A percentile compares a stretch with the other conserved stretches of the same genome.
phyloP scores from a whole-genome alignment of 2,113 vertebrate genomes.

The Ailuropoda melanoleuca region DNA sequence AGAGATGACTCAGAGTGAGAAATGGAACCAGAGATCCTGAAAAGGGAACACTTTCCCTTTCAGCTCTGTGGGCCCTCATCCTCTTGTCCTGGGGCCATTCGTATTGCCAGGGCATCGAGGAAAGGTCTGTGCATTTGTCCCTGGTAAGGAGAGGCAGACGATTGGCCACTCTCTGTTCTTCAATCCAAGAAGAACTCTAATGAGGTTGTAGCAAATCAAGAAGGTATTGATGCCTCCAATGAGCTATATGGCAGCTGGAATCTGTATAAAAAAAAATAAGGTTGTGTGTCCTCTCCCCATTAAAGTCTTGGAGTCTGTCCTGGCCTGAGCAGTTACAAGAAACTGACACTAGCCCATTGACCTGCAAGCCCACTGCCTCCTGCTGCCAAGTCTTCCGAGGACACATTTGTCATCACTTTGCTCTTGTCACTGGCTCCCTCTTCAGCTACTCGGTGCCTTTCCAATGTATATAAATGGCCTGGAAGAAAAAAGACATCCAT shows the following conservation, averaged over 20 bases:
- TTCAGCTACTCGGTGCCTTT: not conserved
- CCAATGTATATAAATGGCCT: not conserved
- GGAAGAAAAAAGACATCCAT: not conserved
- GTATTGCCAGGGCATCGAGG: not conserved
- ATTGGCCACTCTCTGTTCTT: not conserved
- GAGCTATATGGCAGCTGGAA: conserved; percentile 68
- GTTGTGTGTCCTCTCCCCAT: conserved; percentile 45
- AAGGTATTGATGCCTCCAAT: conserved; percentile 63
- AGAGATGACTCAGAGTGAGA: not conserved
- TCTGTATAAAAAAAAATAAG: conserved; percentile 44
- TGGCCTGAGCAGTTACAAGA: conserved; percentile 40
- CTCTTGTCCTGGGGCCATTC: not conserved
- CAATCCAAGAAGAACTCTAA: conserved; percentile 69
- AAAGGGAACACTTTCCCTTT: not conserved
- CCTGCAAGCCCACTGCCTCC: conserved; percentile 60
- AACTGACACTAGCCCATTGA: conserved; percentile 67
- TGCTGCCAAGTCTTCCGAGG: conserved; percentile 37
- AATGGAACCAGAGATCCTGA: not conserved
- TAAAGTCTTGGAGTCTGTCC: conserved; percentile 51
- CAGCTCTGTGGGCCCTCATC: fast-evolving
- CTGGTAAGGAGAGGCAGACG: not conserved
- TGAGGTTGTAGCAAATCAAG: conserved; percentile 47
- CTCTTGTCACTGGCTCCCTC: not conserved
- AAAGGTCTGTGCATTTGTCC: not conserved
- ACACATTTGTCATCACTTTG: conserved; percentile 66